Percentiles rank a stretch among this genome's conserved stretches.
phyloP scores from a whole-genome alignment of 2,113 vertebrate species.

The Leucopternis melanops region DNA sequence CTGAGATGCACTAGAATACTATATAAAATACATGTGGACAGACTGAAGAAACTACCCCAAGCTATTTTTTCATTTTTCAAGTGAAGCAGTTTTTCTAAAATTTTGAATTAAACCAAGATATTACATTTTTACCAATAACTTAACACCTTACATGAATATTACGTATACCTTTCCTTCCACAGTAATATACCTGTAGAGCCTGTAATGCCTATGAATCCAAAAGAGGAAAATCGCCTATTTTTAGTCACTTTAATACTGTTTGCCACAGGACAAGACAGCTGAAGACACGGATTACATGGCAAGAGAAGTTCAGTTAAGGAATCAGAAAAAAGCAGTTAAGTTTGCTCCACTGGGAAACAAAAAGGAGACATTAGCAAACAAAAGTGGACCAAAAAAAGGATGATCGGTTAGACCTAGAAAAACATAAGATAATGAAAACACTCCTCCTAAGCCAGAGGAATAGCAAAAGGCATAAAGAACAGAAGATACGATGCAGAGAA shows the following conservation, averaged over 20 bases:
- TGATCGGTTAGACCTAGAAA: not conserved
- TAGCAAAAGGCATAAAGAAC: not conserved
- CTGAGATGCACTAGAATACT: not conserved
- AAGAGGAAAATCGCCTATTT: not conserved
- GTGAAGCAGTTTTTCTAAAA: not conserved
- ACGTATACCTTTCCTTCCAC: not conserved
- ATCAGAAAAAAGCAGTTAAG: not conserved
- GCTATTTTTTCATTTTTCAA: not conserved
- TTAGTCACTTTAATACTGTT: not conserved
- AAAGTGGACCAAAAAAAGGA: not conserved
- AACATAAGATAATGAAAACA: not conserved
- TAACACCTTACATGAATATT: not conserved
- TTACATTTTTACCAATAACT: not conserved
- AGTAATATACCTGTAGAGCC: not conserved
- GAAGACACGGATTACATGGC: rapidly evolving
- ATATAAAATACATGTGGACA: not conserved
- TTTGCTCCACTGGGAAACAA: not conserved
- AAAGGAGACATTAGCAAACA: not conserved
- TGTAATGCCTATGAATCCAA: not conserved
- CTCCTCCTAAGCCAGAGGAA: not conserved
- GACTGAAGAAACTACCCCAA: not conserved
- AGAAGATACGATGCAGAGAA: not conserved
- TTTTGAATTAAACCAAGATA: not conserved
- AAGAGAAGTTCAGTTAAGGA: not conserved
- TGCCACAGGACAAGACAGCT: not conserved